Conservation (phyloP, 2,888 invertebrate species). For the Choreutis nemorana region DNA sequence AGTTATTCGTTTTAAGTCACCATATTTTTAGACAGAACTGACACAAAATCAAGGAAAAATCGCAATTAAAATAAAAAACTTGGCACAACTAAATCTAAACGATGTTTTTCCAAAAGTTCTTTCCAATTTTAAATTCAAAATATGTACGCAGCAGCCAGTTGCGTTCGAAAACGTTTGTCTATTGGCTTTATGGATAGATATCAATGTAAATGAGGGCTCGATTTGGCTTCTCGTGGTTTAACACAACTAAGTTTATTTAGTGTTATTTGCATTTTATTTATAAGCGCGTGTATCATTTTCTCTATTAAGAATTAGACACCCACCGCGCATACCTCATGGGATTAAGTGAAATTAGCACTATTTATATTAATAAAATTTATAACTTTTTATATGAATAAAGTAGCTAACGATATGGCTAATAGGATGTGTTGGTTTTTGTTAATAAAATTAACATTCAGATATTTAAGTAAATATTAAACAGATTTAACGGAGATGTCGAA, state of each 20-base stretch:
- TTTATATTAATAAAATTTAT: slow-evolving; percentile 27
- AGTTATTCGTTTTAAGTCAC: too few relatives aligned
- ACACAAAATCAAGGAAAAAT: too few relatives aligned
- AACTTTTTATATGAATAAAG: slow-evolving; percentile 18
- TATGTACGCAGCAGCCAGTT: too few relatives aligned
- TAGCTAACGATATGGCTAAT: slow-evolving; percentile 24
- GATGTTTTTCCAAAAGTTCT: too few relatives aligned
- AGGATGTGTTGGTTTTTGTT: slow-evolving; percentile 17
- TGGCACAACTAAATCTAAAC: too few relatives aligned
- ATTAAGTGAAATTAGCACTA: slow-evolving; percentile 40
- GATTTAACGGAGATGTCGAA: too few relatives aligned
- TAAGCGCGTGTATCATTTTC: background rate
- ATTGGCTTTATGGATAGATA: slow-evolving; percentile 38
- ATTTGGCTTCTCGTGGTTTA: slow-evolving; percentile 26
- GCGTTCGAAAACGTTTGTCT: too few relatives aligned
- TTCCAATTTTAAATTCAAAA: too few relatives aligned
- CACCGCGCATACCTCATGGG: slow-evolving; percentile 23
- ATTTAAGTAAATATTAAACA: slow-evolving; percentile 1
- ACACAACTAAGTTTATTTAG: slow-evolving; percentile 34
- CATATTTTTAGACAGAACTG: too few relatives aligned
- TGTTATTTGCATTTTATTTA: slow-evolving; percentile 26
- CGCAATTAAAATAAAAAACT: too few relatives aligned
- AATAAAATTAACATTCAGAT: slow-evolving; percentile 17
- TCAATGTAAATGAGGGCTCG: slow-evolving; percentile 33
- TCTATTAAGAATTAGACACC: slow-evolving; percentile 12